Evolutionary conservation across 2,888 invertebrate genomes (phyloP).

Genomic region (Drosophila pseudotalamancana): DNA sequence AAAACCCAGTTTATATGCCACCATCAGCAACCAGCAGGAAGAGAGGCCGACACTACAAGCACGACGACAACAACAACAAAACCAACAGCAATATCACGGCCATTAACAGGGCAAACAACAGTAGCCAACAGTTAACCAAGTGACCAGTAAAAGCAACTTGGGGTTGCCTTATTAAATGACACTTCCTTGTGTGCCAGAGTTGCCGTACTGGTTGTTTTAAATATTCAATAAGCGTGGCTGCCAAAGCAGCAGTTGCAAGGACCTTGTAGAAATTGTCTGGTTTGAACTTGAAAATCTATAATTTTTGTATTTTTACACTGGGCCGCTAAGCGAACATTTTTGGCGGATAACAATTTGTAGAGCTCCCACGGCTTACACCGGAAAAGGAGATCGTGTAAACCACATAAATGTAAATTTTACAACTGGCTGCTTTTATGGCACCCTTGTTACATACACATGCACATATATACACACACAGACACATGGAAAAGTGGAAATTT

Average conservation of each 20-base stretch:
- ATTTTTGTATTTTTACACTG: conserved; percentile 12
- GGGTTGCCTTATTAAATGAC: conserved; percentile 15
- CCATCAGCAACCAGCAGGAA: conserved; percentile 34
- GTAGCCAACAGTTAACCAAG: conserved; percentile 43
- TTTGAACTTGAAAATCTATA: conserved; percentile 18
- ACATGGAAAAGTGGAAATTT: conserved; percentile 43
- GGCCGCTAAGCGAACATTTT: conserved; percentile 12
- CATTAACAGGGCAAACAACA: conserved; percentile 40
- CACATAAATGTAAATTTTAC: conserved; percentile 57
- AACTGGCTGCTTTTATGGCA: conserved; percentile 37
- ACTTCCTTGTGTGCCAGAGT: conserved; percentile 13
- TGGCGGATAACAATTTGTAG: conserved; percentile 39
- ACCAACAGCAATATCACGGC: conserved; percentile 40
- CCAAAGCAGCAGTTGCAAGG: conserved; percentile 20
- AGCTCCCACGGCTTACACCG: conserved; percentile 9
- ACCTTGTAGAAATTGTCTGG: conserved; percentile 21
- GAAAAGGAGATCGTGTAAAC: conserved; percentile 33
- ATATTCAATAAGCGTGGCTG: conserved; percentile 16
- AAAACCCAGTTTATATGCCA: conserved; percentile 75
- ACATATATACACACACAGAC: not conserved
- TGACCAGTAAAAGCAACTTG: conserved; percentile 46
- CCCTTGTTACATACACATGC: conserved; percentile 9
- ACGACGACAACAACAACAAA: conserved; percentile 42
- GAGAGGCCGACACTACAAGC: conserved; percentile 1
- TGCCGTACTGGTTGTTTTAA: conserved; percentile 29